Evolutionary conservation across 2,888 invertebrate species (phyloP).

Genomic region (Rhagium mordax): DNA sequence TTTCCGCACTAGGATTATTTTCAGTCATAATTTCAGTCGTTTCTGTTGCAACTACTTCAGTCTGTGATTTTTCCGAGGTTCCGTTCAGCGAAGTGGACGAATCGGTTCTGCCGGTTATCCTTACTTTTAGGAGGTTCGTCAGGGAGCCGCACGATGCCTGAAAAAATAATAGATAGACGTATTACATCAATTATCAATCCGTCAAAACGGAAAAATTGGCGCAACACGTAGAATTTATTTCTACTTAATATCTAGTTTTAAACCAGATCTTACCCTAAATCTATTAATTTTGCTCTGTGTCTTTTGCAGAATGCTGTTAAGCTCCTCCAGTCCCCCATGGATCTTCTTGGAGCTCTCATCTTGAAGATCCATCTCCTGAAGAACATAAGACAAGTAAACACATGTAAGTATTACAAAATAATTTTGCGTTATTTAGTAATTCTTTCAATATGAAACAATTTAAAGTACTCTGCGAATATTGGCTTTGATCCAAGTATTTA

Average conservation of each 20-base stretch:
- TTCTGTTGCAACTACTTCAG: conserved; percentile 1
- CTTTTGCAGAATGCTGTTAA: conserved; percentile 84
- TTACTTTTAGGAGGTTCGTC: conserved; percentile 77
- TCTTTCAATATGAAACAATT: too few species aligned
- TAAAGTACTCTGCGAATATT: too few species aligned
- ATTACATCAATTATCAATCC: too few species aligned
- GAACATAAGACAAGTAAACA: too few species aligned
- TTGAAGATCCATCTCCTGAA: conserved; percentile 75
- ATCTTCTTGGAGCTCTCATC: conserved; percentile 77
- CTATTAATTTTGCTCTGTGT: conserved; percentile 91
- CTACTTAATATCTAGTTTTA: too few species aligned
- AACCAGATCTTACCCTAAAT: conserved; percentile 77
- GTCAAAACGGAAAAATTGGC: too few species aligned
- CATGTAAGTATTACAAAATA: too few species aligned
- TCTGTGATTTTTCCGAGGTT: not conserved
- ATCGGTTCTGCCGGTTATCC: conserved; percentile 63
- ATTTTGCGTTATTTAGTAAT: too few species aligned
- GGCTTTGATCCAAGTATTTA: too few species aligned
- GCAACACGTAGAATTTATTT: too few species aligned
- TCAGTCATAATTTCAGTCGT: conserved; percentile 24
- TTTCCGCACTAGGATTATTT: conserved; percentile 33
- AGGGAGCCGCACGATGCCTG: conserved; percentile 78
- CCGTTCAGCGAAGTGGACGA: conserved; percentile 43
- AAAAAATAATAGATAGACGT: not conserved
- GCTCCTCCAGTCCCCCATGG: conserved; percentile 83